A percentile compares a stretch with the other conserved stretches of the same genome.
Evolutionary conservation across 2,113 vertebrate genomes (phyloP).

Genomic region (Ophthalmotilapia sp.): DNA sequence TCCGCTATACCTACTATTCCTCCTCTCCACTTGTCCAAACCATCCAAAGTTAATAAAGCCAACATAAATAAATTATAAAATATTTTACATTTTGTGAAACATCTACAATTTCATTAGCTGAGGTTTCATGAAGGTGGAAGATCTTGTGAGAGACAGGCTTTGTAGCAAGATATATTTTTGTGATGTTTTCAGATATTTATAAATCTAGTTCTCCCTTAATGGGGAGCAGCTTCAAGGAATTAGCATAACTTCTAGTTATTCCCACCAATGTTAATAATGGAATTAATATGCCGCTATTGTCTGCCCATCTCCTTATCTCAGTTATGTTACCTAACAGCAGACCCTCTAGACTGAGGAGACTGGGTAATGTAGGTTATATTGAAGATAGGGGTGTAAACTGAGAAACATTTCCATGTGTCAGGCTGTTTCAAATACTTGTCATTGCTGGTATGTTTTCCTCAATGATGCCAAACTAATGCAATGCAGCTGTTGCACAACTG

Average conservation of each 20-base stretch:
- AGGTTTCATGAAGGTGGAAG: neutral
- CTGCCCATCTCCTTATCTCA: neutral
- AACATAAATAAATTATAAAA: neutral
- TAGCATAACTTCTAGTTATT: neutral
- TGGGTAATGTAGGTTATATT: neutral
- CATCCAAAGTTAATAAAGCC: neutral
- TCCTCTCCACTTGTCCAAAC: neutral
- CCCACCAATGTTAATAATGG: neutral
- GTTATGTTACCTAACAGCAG: neutral
- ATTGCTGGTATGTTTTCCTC: neutral
- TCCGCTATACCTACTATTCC: fast-evolving
- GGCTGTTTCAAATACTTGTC: neutral
- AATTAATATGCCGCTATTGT: neutral
- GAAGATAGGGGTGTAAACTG: neutral
- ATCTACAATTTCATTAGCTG: neutral
- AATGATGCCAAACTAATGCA: neutral
- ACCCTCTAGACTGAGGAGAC: neutral
- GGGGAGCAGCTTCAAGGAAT: neutral
- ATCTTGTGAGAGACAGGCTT: neutral
- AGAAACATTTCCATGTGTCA: neutral
- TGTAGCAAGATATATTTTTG: neutral
- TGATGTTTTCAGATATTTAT: neutral
- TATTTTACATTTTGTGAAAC: neutral
- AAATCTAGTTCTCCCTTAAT: neutral
- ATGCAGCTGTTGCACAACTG: neutral